Percentiles rank a stretch among this genome's conserved stretches.
These are phyloP conservation scores for Climacteris rufus DNA, from an alignment of 2,113 vertebrate species.

Conservation along the genomic window DNA sequence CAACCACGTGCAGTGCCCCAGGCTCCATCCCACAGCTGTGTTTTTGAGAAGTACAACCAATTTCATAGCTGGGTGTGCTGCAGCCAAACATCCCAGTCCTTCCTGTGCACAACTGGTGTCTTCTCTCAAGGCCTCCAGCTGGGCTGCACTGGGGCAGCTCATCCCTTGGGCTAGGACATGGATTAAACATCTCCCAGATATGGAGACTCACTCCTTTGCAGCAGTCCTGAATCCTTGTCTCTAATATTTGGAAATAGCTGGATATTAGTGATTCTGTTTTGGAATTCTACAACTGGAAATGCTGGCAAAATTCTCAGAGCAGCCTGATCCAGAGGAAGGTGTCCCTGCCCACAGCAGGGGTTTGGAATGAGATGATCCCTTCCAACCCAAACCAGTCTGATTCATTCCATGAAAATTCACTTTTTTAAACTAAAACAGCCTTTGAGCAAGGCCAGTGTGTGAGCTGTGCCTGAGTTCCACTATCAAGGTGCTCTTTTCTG, in stretches of 20 bases:
- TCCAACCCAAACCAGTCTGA: background rate
- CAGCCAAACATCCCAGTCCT: background rate
- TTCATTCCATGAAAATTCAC: background rate
- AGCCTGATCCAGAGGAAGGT: background rate
- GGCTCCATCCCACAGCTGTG: background rate
- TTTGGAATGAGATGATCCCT: background rate
- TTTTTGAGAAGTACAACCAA: background rate
- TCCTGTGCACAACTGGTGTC: background rate
- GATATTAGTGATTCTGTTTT: rapidly evolving
- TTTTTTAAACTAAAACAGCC: background rate
- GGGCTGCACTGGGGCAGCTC: background rate
- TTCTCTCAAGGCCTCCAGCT: background rate
- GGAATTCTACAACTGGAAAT: background rate
- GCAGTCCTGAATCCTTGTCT: rapidly evolving
- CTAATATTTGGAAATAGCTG: background rate
- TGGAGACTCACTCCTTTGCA: background rate
- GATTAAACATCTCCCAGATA: background rate
- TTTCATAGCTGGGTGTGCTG: background rate
- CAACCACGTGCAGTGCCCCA: background rate
- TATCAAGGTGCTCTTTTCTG: background rate
- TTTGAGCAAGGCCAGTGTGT: background rate
- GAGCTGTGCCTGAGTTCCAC: background rate
- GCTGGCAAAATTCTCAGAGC: background rate
- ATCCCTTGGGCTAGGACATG: background rate
- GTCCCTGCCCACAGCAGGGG: background rate